Evolutionary conservation across 2,113 vertebrate species (phyloP), one percentile per base, ranked within the genome.

Genomic region (Misgurnus anguillicaudatus): DNA sequence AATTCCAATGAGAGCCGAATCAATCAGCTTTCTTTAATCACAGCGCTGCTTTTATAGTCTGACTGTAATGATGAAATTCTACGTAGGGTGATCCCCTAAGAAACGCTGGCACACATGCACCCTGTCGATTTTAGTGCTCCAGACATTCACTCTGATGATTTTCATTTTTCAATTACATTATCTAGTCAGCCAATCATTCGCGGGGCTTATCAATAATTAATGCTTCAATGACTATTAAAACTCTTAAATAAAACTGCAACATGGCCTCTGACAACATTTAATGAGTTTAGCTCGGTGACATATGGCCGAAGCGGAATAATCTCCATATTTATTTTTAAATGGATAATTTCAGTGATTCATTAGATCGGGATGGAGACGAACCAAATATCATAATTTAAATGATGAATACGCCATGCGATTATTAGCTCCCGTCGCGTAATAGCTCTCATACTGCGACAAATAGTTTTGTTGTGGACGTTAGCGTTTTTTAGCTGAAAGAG

Each of bases 91-190:
- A 90, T 93, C 91, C 92, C 92, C 89, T 84, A 93, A 91, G 92
- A 92, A 87, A 77, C 57, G 82, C 80, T 60, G 76, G 16, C 80
- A 65, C 79, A 45, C 73, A 36, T 55, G 61, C 69, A 55, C 83
- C 73, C 47, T 67, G 79, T 45, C 77, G 80, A 84, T 83, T 87
- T 80, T 77, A 87, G 81, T 82, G 82, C 81, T 87, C 84, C 81
- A 78, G 77, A 85, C 88, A 85, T 74, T 85, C 80, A 81, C 83
- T 87, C 88, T 89, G 91, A 89, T 91, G 90, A 93, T 92, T 91
- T 92, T 91, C 91, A 92, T 93, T 93, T 92, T 91, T 92, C 91
- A 92, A 92, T 93, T 92, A 93, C 91, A 91, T 93, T 93, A 93
- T 91, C 92, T 91, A 90, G 90, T 92, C 92, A 93, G 91, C 92